Evolutionary conservation across 1,140 invertebrate genomes (phyloP).

Genomic region (Cyclina sinensis): DNA sequence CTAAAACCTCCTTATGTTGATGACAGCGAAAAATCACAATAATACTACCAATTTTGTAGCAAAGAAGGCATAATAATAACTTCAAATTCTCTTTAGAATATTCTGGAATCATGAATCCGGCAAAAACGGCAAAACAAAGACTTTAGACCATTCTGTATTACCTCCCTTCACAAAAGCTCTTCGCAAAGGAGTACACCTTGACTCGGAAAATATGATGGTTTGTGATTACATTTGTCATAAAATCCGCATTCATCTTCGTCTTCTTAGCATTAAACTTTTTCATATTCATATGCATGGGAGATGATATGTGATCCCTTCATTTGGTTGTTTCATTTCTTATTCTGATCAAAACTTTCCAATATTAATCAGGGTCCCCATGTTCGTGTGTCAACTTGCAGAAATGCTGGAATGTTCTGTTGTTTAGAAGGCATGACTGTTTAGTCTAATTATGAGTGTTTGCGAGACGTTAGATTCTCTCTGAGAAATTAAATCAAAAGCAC

Average conservation of each 20-base stretch:
- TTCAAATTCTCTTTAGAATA: too few relatives aligned
- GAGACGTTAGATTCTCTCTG: too few relatives aligned
- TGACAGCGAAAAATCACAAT: too few relatives aligned
- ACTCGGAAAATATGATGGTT: constrained; percentile 15
- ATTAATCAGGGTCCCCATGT: not conserved
- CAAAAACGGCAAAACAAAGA: not conserved
- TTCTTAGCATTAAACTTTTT: not conserved
- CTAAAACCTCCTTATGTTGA: too few relatives aligned
- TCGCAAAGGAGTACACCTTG: not conserved
- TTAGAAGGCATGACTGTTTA: not conserved
- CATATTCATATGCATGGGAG: not conserved
- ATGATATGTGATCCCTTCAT: not conserved
- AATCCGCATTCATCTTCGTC: not conserved
- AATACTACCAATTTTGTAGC: too few relatives aligned
- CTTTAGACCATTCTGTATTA: not conserved
- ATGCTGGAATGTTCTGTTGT: constrained; percentile 16
- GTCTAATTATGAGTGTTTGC: too few relatives aligned
- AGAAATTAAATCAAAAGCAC: too few relatives aligned
- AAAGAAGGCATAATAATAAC: too few relatives aligned
- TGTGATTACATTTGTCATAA: not conserved
- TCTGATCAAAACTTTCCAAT: too few relatives aligned
- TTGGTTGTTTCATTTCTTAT: too few relatives aligned
- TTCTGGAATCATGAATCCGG: not conserved
- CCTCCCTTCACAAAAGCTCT: not conserved
- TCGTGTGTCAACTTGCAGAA: constrained; percentile 37